Percentiles rank a stretch among this genome's conserved stretches.
Conservation (phyloP, 2,888 invertebrate genomes). For the Andrena haemorrhoa region DNA sequence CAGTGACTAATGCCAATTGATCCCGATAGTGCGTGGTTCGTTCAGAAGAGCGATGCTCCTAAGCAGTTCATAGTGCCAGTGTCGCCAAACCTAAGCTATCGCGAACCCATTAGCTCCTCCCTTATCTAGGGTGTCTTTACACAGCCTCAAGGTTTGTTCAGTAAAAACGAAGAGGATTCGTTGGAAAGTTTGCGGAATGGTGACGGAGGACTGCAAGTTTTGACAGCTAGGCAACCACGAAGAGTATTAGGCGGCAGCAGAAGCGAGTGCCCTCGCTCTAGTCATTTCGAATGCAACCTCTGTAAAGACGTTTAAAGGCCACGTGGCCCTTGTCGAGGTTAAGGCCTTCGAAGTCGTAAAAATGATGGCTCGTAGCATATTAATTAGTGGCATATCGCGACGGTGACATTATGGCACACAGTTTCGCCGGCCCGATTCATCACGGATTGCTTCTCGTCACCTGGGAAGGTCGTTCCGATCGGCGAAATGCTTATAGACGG, state of each 20-base stretch:
- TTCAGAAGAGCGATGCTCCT: background rate
- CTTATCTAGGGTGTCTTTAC: background rate
- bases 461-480: background rate
- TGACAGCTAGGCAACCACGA: background rate
- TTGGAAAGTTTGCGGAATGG: background rate
- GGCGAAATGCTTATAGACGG: background rate
- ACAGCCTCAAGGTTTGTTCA: background rate
- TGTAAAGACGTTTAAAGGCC: conserved; percentile 50
- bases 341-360: conserved; percentile 68
- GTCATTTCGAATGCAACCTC: conserved; percentile 66
- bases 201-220: background rate
- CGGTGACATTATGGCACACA: conserved; percentile 30
- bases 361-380: conserved; percentile 62
- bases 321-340: conserved; percentile 72
- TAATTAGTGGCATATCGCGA: conserved; percentile 50
- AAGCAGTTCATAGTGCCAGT: background rate
- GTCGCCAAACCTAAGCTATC: background rate
- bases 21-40: background rate
- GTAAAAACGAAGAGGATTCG: background rate
- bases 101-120: background rate
- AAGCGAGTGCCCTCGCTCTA: conserved; percentile 38
- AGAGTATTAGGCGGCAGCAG: background rate
- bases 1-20: background rate
- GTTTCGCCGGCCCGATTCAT: conserved; percentile 5
- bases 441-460: background rate